Evolutionary conservation across 92 coral and sea anemone species (phyloP).

Genomic region (Phenganax subtilis): DNA sequence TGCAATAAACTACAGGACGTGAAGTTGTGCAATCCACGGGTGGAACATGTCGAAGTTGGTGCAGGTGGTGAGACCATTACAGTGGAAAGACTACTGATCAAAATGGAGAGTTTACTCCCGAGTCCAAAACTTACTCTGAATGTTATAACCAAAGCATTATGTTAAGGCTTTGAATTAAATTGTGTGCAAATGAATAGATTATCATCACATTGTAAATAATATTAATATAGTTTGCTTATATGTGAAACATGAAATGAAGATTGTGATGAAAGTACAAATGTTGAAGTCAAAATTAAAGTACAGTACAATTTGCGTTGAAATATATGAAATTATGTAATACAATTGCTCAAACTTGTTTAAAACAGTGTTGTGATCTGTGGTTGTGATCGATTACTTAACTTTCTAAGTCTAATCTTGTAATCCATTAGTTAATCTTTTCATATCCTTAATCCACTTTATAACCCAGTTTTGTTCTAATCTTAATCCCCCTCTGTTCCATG

Average conservation of each 20-base stretch:
- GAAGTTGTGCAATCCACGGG: conserved; percentile 88
- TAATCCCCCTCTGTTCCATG: no score
- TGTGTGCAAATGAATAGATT: not conserved
- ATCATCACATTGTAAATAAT: conserved; percentile 1
- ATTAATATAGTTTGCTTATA: not conserved
- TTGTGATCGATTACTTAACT: no score
- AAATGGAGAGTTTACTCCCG: conserved; percentile 91
- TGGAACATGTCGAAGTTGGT: conserved; percentile 97
- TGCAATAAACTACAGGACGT: conserved; percentile 84
- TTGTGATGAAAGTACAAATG: not conserved
- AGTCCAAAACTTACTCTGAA: conserved; percentile 91
- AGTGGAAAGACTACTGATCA: conserved; percentile 85
- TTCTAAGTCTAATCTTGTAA: no score
- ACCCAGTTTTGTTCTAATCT: no score
- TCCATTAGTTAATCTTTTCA: no score
- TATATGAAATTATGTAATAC: no score
- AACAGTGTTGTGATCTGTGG: no score
- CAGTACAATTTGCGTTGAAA: no score
- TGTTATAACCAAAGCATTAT: conserved; percentile 55
- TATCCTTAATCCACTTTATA: no score
- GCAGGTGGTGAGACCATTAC: conserved; percentile 94
- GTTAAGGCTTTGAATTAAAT: not conserved
- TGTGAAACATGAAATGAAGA: not conserved
- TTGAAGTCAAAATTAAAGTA: not conserved
- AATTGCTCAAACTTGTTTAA: no score